A percentile compares a stretch with the other conserved stretches of the same genome.
Conservation (phyloP, 2,797 vertebrate species). For the Vultur gryphus region DNA sequence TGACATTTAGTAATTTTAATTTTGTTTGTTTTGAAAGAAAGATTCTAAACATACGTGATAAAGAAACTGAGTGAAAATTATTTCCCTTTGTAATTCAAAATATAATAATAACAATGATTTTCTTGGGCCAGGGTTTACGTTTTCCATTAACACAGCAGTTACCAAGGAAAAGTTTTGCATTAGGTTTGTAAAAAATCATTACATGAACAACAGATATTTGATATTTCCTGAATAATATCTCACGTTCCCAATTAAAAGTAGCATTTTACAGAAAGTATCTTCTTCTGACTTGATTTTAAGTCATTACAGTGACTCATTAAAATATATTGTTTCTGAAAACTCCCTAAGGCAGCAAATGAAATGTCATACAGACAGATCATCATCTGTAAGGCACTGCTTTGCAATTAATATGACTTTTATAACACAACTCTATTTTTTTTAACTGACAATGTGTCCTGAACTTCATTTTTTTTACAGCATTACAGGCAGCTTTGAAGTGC, state of each 20-base stretch:
- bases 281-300: not conserved
- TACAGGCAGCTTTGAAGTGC: not conserved
- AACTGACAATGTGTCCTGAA: not conserved
- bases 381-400: not conserved
- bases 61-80: not conserved
- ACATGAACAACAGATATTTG: not conserved
- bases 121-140: not conserved
- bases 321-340: constrained; percentile 1
- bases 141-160: not conserved
- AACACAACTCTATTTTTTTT: not conserved
- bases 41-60: not conserved
- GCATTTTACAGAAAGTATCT: not conserved
- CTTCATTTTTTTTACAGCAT: not conserved
- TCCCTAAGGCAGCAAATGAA: constrained; percentile 7
- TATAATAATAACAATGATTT: not conserved
- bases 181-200: not conserved
- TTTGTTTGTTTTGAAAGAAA: not conserved
- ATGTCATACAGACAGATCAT: not conserved
- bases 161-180: not conserved
- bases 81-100: not conserved
- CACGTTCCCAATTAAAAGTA: not conserved
- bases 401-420: constrained; percentile 28
- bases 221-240: not conserved
- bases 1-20: not conserved
- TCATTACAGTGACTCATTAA: constrained; percentile 13